phyloP scores from a whole-genome alignment of 2,113 vertebrate species.

The Syngnathoides biaculeatus region DNA sequence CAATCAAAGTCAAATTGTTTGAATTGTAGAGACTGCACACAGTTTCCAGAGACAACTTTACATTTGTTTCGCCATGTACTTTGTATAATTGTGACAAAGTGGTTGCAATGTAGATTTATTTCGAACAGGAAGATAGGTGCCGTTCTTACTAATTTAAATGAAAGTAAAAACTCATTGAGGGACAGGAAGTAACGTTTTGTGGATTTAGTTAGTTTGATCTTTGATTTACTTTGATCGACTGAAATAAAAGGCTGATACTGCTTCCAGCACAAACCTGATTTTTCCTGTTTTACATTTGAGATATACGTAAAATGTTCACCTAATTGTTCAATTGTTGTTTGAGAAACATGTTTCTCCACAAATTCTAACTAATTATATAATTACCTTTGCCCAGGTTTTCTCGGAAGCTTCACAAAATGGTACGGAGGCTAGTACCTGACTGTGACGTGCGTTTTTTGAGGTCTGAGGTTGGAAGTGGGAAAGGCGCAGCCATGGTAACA shows the following conservation, averaged over 20 bases:
- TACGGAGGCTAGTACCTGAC: conserved; percentile 85
- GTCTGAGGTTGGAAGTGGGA: conserved; percentile 90
- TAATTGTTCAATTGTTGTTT: no score
- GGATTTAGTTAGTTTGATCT: no score
- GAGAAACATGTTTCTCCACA: background rate
- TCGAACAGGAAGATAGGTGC: background rate
- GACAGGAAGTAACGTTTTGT: no score
- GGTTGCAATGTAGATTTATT: background rate
- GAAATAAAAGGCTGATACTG: background rate
- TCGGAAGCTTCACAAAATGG: conserved; percentile 85
- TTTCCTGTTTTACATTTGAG: background rate
- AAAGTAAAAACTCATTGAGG: no score
- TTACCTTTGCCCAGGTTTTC: conserved; percentile 76
- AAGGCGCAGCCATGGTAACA: conserved; percentile 96
- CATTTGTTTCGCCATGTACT: background rate
- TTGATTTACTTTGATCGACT: no score
- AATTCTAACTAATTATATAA: background rate
- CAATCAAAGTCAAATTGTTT: background rate
- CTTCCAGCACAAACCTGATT: background rate
- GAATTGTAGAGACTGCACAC: background rate
- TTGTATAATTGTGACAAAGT: background rate
- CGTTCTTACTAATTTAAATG: background rate
- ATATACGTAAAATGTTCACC: background rate
- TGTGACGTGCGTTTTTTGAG: conserved; percentile 88
- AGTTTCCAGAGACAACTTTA: background rate